Evolutionary conservation across 2,797 vertebrate genomes (phyloP).

Genomic region (Enteromius mattozi): DNA sequence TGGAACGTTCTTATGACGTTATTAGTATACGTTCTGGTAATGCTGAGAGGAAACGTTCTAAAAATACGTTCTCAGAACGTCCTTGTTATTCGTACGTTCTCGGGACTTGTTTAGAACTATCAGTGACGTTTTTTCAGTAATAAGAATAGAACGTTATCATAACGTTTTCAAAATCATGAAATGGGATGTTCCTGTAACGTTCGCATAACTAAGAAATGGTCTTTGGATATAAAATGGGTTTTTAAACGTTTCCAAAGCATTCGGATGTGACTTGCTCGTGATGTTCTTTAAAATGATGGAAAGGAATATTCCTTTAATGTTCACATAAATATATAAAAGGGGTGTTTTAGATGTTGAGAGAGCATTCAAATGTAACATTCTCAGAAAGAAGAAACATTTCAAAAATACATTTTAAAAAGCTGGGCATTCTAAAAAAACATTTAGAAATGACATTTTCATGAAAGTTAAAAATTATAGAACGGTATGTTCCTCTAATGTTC

Average conservation of each 20-base stretch:
- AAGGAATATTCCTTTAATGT: background rate
- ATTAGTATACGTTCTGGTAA: background rate
- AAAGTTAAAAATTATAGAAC: no score
- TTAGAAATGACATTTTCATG: no score
- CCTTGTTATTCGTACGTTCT: no score
- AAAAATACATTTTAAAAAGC: no score
- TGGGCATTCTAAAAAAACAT: no score
- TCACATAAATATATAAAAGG: no score
- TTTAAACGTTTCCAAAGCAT: background rate
- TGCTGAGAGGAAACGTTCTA: background rate
- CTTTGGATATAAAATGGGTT: background rate
- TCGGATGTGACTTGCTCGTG: background rate
- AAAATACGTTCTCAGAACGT: background rate
- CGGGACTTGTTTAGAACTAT: background rate
- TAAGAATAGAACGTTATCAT: background rate
- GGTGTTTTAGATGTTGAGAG: background rate
- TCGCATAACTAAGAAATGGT: background rate
- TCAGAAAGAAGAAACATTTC: background rate
- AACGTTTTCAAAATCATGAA: background rate
- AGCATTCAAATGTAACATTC: background rate
- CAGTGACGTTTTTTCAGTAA: background rate
- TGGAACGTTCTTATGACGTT: background rate
- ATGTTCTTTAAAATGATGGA: background rate
- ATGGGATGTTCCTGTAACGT: background rate
- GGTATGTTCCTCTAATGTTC: background rate